phyloP scores from a whole-genome alignment of 2,113 vertebrate species.

The Strix aluco region DNA sequence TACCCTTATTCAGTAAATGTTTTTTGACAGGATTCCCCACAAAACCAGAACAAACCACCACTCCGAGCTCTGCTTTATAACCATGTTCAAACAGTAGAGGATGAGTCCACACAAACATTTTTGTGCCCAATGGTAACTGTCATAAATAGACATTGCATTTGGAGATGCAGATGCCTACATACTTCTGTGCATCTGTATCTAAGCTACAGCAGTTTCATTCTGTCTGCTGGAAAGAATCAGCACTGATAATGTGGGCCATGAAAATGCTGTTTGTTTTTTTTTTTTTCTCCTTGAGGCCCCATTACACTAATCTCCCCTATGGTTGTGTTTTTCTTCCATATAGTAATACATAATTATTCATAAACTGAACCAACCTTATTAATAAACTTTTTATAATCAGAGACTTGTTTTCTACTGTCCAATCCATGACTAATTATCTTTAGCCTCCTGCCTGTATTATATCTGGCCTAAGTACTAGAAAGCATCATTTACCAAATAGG shows the following conservation, averaged over 20 bases:
- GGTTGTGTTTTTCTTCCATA: neutral
- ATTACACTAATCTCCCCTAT: neutral
- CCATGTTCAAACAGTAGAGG: neutral
- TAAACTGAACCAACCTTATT: neutral
- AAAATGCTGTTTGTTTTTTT: neutral
- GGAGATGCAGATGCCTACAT: neutral
- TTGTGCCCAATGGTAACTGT: neutral
- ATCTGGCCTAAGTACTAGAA: neutral
- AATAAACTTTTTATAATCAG: neutral
- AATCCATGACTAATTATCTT: neutral
- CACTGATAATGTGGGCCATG: neutral
- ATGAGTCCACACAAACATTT: neutral
- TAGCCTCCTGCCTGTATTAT: neutral
- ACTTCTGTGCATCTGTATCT: neutral
- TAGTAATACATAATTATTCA: neutral
- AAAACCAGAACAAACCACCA: neutral
- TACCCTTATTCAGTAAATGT: neutral
- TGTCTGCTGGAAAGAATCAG: neutral
- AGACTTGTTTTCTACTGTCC: neutral
- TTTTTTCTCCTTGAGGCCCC: neutral
- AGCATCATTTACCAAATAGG: neutral
- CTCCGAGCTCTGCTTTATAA: neutral
- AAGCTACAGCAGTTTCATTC: neutral
- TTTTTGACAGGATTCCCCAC: neutral
- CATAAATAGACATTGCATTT: neutral